These are phyloP conservation scores for Andricus curvator DNA, from an alignment of 2,888 invertebrate species.

Conservation along the genomic window DNA sequence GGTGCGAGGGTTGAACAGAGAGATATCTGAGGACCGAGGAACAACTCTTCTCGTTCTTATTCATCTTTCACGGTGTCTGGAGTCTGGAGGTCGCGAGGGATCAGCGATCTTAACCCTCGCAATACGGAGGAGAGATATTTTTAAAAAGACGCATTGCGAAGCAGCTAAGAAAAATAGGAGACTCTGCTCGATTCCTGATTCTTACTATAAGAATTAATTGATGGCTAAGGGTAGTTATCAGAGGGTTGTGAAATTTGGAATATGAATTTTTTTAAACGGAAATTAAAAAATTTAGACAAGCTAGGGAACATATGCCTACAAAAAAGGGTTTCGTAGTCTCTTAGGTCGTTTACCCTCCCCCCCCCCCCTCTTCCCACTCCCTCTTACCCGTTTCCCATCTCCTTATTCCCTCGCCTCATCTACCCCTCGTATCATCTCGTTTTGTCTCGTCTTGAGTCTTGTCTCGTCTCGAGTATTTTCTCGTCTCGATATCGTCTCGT, in stretches of 20 bases:
- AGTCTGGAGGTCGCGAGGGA: slow-evolving; percentile 33
- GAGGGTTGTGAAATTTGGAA: too few relatives aligned
- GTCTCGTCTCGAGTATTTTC: too few relatives aligned
- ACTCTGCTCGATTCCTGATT: not conserved
- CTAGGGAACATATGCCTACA: too few relatives aligned
- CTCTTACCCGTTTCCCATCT: too few relatives aligned
- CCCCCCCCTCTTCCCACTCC: too few relatives aligned
- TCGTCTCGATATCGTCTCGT: too few relatives aligned
- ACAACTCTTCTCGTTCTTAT: slow-evolving; percentile 33
- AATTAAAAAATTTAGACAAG: too few relatives aligned
- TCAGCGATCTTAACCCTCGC: slow-evolving; percentile 40
- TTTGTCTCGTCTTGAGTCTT: too few relatives aligned
- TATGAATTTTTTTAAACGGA: not conserved
- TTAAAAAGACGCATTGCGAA: slow-evolving; percentile 12
- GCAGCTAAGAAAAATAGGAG: not conserved
- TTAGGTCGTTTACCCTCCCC: too few relatives aligned
- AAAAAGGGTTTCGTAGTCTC: too few relatives aligned
- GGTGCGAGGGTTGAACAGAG: slow-evolving; percentile 34
- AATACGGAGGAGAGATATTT: slow-evolving; percentile 18
- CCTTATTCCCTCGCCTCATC: too few relatives aligned
- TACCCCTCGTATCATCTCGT: too few relatives aligned
- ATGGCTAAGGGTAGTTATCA: not conserved
- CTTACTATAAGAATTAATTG: not conserved
- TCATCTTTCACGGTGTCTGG: slow-evolving; percentile 37
- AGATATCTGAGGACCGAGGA: slow-evolving; percentile 23